phyloP scores from a whole-genome alignment of 2,797 vertebrate genomes.

The Pantherophis vulpinus region DNA sequence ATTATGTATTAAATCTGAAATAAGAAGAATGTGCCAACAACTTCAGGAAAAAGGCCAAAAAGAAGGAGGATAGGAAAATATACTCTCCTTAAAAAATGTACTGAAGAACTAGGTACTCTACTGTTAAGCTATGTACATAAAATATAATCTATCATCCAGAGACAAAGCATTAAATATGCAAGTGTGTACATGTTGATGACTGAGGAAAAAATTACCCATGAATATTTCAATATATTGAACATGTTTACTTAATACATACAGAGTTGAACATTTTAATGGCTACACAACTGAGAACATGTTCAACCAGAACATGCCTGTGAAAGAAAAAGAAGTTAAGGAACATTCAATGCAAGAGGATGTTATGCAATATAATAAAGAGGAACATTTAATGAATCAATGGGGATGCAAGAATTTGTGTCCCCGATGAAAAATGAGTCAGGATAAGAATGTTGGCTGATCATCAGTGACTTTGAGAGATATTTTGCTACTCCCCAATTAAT shows the following conservation, averaged over 20 bases:
- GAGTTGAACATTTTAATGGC: background rate
- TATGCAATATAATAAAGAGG: background rate
- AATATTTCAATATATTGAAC: background rate
- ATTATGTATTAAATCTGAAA: background rate
- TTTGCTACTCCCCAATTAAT: background rate
- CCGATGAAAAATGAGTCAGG: background rate
- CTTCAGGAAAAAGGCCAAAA: background rate
- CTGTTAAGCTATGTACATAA: background rate
- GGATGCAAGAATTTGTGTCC: background rate
- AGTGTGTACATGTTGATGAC: background rate
- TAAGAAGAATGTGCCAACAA: background rate
- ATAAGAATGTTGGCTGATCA: background rate
- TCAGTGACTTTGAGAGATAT: background rate
- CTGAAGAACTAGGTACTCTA: background rate
- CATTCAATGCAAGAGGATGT: background rate
- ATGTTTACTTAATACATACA: background rate
- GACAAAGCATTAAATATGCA: background rate
- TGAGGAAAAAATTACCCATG: background rate
- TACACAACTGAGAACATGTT: background rate
- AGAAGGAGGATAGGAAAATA: background rate
- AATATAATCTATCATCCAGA: background rate
- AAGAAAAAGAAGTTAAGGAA: background rate
- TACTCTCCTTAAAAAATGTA: background rate
- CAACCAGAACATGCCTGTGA: background rate
- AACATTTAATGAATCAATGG: background rate